These are phyloP conservation scores for Rhabdomys pumilio DNA, from an alignment of 2,797 vertebrate species.

Conservation along the genomic window DNA sequence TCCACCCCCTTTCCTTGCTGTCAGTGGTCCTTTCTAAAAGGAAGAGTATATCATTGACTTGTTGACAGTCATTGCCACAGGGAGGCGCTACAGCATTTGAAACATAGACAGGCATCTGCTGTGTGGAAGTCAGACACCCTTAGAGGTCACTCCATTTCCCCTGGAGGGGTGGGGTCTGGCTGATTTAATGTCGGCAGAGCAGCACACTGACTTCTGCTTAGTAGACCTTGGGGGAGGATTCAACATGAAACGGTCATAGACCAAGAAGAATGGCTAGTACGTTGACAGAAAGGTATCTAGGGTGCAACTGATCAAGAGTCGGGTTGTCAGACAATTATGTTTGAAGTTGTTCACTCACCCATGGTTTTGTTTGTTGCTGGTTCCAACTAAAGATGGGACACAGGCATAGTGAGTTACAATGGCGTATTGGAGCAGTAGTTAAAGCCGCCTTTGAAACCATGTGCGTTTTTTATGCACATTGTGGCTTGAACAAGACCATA, in stretches of 20 bases:
- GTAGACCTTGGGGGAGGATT: background rate
- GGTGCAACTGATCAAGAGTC: background rate
- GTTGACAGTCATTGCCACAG: slow-evolving; percentile 24
- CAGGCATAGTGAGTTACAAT: background rate
- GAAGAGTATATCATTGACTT: accelerated
- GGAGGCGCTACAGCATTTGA: background rate
- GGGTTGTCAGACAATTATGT: background rate
- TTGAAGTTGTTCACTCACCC: background rate
- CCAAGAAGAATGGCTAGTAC: background rate
- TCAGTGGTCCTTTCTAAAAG: background rate
- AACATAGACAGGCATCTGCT: background rate
- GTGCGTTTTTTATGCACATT: background rate
- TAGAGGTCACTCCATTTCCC: background rate
- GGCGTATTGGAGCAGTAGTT: background rate
- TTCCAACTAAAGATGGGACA: background rate
- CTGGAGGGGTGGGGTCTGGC: background rate
- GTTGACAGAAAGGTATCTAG: background rate
- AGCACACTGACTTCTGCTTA: background rate
- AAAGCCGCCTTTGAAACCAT: background rate
- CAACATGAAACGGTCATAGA: background rate
- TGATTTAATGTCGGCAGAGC: background rate
- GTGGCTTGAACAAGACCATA: background rate
- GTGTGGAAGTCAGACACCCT: background rate
- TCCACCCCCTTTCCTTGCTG: too few species aligned
- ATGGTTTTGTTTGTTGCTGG: background rate